A percentile compares a stretch with the other conserved stretches of the same genome.
phyloP scores from a whole-genome alignment of 2,113 vertebrate species.

The Corythornis cristatus region DNA sequence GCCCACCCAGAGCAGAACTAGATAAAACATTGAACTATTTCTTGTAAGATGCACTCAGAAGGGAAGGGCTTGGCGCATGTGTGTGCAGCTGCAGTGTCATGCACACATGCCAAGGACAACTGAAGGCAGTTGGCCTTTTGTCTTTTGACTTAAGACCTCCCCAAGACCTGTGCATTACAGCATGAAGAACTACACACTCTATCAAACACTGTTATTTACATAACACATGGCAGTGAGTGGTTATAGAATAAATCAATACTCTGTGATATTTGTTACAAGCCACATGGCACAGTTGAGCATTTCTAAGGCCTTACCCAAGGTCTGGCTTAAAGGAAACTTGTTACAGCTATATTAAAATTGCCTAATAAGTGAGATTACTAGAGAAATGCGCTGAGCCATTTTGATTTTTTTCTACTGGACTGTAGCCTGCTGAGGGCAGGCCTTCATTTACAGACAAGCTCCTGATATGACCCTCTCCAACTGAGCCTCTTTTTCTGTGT shows the following conservation, averaged over 20 bases:
- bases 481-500: not conserved
- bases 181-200: conserved; percentile 3
- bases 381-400: not conserved
- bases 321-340: conserved; percentile 34
- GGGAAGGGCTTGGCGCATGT: not conserved
- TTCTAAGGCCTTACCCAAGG: conserved; percentile 39
- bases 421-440: not conserved
- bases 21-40: not conserved
- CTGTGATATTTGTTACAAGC: conserved; percentile 55
- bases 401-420: not conserved
- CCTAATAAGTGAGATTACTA: conserved; percentile 21
- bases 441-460: not conserved
- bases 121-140: conserved; percentile 45
- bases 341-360: conserved; percentile 42
- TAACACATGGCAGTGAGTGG: conserved; percentile 46
- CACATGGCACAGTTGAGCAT: conserved; percentile 49
- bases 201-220: conserved; percentile 17
- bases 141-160: conserved; percentile 49
- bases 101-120: conserved; percentile 15
- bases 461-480: not conserved
- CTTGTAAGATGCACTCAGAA: not conserved
- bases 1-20: not conserved
- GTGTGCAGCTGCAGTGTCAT: conserved; percentile 31
- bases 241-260: conserved; percentile 61
- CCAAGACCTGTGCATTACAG: conserved; percentile 40